Conservation (phyloP, 2,888 invertebrate species). For the Cephonodes hylas region DNA sequence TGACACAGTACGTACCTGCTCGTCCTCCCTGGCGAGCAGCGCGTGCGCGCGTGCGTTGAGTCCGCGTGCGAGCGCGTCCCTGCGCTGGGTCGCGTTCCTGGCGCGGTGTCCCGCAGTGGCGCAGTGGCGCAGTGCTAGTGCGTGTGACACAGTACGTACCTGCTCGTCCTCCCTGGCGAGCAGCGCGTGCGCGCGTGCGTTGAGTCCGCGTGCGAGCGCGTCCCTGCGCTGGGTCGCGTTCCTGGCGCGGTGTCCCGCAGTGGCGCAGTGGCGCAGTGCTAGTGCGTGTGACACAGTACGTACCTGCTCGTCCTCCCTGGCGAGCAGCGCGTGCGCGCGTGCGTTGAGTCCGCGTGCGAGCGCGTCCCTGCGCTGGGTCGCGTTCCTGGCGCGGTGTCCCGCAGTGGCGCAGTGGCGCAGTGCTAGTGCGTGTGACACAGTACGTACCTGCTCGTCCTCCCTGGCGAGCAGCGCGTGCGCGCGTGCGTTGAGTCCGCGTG, state of each 20-base stretch:
- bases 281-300: constrained; percentile 82
- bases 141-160: constrained; percentile 77
- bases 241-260: too few species aligned
- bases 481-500: constrained; percentile 55
- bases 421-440: too few species aligned
- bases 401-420: too few species aligned
- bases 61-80: not conserved
- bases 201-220: not conserved
- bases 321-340: constrained; percentile 58
- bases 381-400: too few species aligned
- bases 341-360: constrained; percentile 55
- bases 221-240: constrained; percentile 31
- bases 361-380: constrained; percentile 7
- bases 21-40: constrained; percentile 89
- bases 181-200: constrained; percentile 77
- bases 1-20: constrained; percentile 79
- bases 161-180: constrained; percentile 91
- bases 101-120: too few species aligned
- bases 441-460: constrained; percentile 89
- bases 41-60: constrained; percentile 63
- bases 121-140: constrained; percentile 82
- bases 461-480: constrained; percentile 78
- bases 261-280: constrained; percentile 72
- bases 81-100: too few species aligned
- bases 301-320: constrained; percentile 89